Evolutionary conservation across 2,113 vertebrate genomes (phyloP), one percentile per base, ranked within the genome.

Genomic region (Apaloderma vittatum): DNA sequence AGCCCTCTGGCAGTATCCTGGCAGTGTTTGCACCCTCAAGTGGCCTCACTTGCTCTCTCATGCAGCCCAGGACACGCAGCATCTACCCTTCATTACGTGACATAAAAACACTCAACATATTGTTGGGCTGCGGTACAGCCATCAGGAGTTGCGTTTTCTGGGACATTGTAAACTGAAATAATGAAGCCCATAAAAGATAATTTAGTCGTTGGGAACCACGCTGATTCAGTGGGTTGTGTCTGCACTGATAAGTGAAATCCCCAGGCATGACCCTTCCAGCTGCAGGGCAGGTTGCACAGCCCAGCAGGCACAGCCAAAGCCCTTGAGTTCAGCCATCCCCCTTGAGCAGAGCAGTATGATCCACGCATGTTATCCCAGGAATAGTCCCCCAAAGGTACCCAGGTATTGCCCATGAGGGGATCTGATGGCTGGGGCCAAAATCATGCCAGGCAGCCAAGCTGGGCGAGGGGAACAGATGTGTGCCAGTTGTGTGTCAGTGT

Each of bases 331-430:
- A 11, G 2, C 45, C 10, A 9, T 54, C 9, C 32, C 21, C 14
- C n/a, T 13, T 6, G 23, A 63, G 48, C 0, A 0, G 43, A 48
- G 27, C 0, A 0, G 2, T 32, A 26, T 72, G 67, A 63, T 26
- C 68, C 32, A 0, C 11, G 17, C 3, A 1, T 24, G 9, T 27
- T 78, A 46, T 48, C 24, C 79, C 0, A 0, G 63, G 52, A 84
- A 40, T 12, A 71, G 43, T 29, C 13, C 34, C 48, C 6, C 6
- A 16, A 72, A 43, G 22, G 45, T 26, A 19, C 34, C 16, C 15
- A 13, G 54, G 45, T 40, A 23, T 61, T 71, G 21, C 27, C 52
- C 14, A 0, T 15, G 20, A 67, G 40, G 61, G 14, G 19, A 57
- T 29, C 26, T 66, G 22, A 4, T 48, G 36, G 22, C 46, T 32